Percentiles rank a stretch among this genome's conserved stretches.
Conservation (phyloP, 2,113 vertebrate genomes). For the Nerophis lumbriciformis region DNA sequence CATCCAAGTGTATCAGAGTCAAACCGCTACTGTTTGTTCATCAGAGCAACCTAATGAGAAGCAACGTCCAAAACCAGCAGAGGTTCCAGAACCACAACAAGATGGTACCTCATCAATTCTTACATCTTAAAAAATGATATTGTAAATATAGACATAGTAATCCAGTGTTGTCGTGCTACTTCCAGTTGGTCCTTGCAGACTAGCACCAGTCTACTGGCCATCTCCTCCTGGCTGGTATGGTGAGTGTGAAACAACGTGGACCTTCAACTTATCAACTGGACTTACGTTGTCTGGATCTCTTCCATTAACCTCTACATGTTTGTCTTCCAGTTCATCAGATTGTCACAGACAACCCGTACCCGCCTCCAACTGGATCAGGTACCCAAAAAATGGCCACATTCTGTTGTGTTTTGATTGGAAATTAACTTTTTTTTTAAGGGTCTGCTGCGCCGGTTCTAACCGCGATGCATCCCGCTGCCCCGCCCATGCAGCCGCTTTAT, state of each 20-base stretch:
- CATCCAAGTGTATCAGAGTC: not conserved
- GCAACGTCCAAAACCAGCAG: constrained; percentile 27
- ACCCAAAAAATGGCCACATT: too few relatives aligned
- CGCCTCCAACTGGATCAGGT: constrained; percentile 65
- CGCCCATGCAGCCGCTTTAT: constrained; percentile 28
- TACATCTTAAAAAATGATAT: not conserved
- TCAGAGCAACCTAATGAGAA: constrained; percentile 17
- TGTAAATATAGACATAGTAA: not conserved
- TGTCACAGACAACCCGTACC: constrained; percentile 73
- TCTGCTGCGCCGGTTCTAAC: constrained; percentile 66
- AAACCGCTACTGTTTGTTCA: not conserved
- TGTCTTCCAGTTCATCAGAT: constrained; percentile 72
- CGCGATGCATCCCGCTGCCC: constrained; percentile 45
- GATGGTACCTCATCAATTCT: constrained; percentile 37
- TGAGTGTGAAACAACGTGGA: constrained; percentile 41
- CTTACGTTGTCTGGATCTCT: not conserved
- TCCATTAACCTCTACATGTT: not conserved
- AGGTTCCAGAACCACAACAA: constrained; percentile 29
- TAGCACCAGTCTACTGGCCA: constrained; percentile 73
- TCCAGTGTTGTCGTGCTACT: not conserved
- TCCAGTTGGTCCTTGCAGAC: constrained; percentile 69
- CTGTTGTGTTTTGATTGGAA: not conserved
- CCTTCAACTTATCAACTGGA: not conserved
- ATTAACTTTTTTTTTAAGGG: constrained; percentile 29
- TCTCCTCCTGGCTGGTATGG: constrained; percentile 75